A percentile compares a stretch with the other conserved stretches of the same genome.
phyloP scores from a whole-genome alignment of 1,140 invertebrate genomes.

The Archivesica marissinica region DNA sequence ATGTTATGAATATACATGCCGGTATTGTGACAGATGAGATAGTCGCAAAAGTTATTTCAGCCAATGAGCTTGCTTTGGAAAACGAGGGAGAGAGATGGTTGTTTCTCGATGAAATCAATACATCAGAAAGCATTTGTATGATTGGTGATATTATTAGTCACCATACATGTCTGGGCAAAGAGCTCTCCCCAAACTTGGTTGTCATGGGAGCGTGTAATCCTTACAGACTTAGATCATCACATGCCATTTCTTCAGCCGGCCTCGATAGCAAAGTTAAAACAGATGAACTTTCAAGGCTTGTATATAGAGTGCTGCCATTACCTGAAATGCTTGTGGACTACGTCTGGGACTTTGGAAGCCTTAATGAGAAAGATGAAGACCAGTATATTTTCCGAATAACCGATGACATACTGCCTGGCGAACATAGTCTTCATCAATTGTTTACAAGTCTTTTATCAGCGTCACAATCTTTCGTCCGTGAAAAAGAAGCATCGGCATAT shows the following conservation, averaged over 20 bases:
- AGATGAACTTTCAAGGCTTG: slow-evolving; percentile 56
- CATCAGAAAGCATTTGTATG: slow-evolving; percentile 61
- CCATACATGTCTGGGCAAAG: slow-evolving; percentile 50
- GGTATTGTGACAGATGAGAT: slow-evolving; percentile 46
- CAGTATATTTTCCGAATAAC: slow-evolving; percentile 63
- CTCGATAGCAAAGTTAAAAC: slow-evolving; percentile 58
- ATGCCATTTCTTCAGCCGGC: slow-evolving; percentile 56
- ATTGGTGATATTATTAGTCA: slow-evolving; percentile 63
- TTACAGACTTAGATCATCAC: slow-evolving; percentile 58
- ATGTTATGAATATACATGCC: slow-evolving; percentile 66
- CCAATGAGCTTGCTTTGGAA: slow-evolving; percentile 18
- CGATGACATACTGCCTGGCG: neutral
- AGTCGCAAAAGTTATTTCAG: neutral
- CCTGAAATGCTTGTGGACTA: slow-evolving; percentile 67
- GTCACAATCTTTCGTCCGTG: slow-evolving; percentile 63
- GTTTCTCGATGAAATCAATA: slow-evolving; percentile 70
- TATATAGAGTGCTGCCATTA: slow-evolving; percentile 66
- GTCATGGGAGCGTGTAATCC: slow-evolving; percentile 69
- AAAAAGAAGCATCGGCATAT: slow-evolving; percentile 25
- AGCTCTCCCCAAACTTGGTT: slow-evolving; percentile 60
- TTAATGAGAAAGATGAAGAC: slow-evolving; percentile 64
- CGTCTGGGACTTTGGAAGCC: slow-evolving; percentile 69
- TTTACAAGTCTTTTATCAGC: slow-evolving; percentile 44
- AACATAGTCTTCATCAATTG: neutral
- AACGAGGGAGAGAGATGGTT: slow-evolving; percentile 43